Evolutionary conservation across 1,140 invertebrate genomes (phyloP).

Genomic region (Drosophila quadrilineata): DNA sequence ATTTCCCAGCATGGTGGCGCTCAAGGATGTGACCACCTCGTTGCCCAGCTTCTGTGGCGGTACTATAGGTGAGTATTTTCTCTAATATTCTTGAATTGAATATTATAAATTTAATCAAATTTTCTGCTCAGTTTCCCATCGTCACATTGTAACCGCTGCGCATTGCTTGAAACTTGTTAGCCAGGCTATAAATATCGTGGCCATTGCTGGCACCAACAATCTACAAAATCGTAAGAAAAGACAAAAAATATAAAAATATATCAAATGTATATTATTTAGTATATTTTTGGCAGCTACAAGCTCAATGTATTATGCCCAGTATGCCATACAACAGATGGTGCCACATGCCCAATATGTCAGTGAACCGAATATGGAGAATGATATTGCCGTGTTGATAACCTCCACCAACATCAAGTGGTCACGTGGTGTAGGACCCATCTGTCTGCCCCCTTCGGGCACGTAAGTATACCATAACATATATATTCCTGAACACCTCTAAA

Average conservation of each 20-base stretch:
- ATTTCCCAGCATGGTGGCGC: conserved; percentile 63
- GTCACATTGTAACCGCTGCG: conserved; percentile 59
- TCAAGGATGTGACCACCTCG: conserved; percentile 42
- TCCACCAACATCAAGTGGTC: conserved; percentile 54
- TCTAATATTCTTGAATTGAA: background rate
- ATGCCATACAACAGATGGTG: conserved; percentile 47
- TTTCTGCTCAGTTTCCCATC: conserved; percentile 50
- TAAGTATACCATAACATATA: conserved; percentile 20
- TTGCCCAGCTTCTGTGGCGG: conserved; percentile 54
- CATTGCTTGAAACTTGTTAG: conserved; percentile 44
- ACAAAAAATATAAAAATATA: background rate
- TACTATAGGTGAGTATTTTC: conserved; percentile 50
- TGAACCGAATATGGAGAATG: conserved; percentile 45
- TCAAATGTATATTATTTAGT: background rate
- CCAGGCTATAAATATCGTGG: conserved; percentile 40
- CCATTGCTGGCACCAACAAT: conserved; percentile 56
- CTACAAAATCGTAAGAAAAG: conserved; percentile 50
- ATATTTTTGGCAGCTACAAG: conserved; percentile 32
- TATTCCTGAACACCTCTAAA: background rate
- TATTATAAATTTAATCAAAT: background rate
- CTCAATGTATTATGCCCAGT: conserved; percentile 51
- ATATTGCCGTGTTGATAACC: conserved; percentile 62
- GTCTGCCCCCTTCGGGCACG: conserved; percentile 58
- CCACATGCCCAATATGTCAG: conserved; percentile 44
- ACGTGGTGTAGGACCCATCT: conserved; percentile 71